These are phyloP conservation scores for Helicoverpa assulta DNA, from an alignment of 2,888 invertebrate species.

Conservation along the genomic window DNA sequence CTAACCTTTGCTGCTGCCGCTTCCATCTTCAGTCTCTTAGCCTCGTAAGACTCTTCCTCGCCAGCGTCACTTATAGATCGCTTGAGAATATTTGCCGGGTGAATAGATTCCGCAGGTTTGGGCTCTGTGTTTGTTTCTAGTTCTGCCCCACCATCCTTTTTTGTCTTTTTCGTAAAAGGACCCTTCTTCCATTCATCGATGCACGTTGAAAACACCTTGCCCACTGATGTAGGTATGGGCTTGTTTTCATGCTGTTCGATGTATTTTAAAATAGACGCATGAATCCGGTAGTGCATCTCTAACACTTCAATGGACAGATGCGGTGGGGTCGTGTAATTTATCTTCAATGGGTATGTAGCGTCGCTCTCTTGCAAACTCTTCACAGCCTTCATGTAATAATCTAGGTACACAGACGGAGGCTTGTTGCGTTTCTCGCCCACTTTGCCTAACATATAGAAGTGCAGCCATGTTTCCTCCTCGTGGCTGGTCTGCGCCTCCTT, in stretches of 20 bases:
- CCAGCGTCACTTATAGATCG: slow-evolving; percentile 87
- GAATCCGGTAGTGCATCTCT: slow-evolving; percentile 95
- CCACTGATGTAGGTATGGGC: slow-evolving; percentile 90
- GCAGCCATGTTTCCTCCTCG: slow-evolving; percentile 96
- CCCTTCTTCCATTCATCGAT: slow-evolving; percentile 87
- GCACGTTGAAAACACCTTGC: slow-evolving; percentile 90
- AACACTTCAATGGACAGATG: slow-evolving; percentile 96
- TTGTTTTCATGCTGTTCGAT: slow-evolving; percentile 94
- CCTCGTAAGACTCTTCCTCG: slow-evolving; percentile 83
- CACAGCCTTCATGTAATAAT: slow-evolving; percentile 95
- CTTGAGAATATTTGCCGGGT: slow-evolving; percentile 86
- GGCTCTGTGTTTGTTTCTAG: slow-evolving; percentile 67
- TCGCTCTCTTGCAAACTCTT: slow-evolving; percentile 94
- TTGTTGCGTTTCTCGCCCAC: slow-evolving; percentile 96
- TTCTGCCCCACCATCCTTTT: slow-evolving; percentile 74
- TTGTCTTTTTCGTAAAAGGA: slow-evolving; percentile 80
- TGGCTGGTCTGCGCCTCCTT: slow-evolving; percentile 90
- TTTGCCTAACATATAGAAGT: slow-evolving; percentile 99
- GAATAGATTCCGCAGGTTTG: slow-evolving; percentile 76
- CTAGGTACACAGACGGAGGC: slow-evolving; percentile 93
- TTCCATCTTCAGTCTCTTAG: slow-evolving; percentile 82
- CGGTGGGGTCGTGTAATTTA: slow-evolving; percentile 95
- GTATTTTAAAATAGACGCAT: slow-evolving; percentile 96
- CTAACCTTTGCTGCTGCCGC: slow-evolving; percentile 85
- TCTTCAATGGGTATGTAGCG: slow-evolving; percentile 96